These are phyloP conservation scores for Coelinius sp. DNA, from an alignment of 2,888 invertebrate species.

Conservation along the genomic window DNA sequence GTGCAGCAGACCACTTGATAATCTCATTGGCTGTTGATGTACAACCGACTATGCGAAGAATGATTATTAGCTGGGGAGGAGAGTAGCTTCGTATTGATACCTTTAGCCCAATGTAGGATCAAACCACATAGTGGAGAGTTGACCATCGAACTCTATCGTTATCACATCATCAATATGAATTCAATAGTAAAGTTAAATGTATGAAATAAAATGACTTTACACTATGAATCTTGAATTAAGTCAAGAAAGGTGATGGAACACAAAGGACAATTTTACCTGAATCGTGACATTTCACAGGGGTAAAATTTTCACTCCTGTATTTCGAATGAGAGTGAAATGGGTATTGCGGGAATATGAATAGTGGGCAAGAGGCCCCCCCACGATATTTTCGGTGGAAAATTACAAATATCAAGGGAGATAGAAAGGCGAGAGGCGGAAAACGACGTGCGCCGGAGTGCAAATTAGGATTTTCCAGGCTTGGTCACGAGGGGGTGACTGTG, in stretches of 20 bases:
- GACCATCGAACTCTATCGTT: not conserved
- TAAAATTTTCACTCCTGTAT: constrained; percentile 6
- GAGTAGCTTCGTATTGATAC: not conserved
- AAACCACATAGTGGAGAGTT: constrained; percentile 26
- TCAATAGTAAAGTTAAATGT: not conserved
- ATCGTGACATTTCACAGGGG: not conserved
- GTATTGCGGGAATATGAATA: constrained; percentile 22
- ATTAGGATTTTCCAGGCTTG: constrained; percentile 52
- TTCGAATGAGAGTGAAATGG: constrained; percentile 20
- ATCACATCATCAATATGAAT: not conserved
- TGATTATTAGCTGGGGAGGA: constrained; percentile 45
- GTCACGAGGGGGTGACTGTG: constrained; percentile 35
- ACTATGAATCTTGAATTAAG: not conserved
- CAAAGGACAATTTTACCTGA: not conserved
- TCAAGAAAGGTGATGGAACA: not conserved
- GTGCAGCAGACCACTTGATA: constrained; percentile 46
- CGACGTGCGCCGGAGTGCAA: constrained; percentile 42
- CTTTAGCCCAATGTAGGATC: not conserved
- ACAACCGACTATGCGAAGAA: constrained; percentile 45
- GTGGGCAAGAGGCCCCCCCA: constrained; percentile 20
- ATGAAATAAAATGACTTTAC: not conserved
- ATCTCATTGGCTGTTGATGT: constrained; percentile 47
- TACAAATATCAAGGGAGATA: constrained; percentile 48
- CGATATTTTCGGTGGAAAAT: constrained; percentile 48
- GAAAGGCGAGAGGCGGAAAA: constrained; percentile 27